Conservation (phyloP, 2,113 vertebrate genomes). For the Elachura formosa region DNA sequence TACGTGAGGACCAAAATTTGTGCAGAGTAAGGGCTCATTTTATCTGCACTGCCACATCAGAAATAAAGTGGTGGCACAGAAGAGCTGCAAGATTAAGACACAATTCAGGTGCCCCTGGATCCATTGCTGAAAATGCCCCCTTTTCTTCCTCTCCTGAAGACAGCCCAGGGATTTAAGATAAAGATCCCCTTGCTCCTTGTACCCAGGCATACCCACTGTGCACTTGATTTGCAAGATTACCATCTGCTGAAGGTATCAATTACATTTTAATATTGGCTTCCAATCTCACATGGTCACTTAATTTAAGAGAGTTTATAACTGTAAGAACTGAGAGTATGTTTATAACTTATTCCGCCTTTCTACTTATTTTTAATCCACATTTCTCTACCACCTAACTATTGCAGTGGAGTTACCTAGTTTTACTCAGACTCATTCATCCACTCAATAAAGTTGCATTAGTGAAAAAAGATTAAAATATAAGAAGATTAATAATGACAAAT, state of each 20-base stretch:
- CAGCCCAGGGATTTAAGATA: neutral
- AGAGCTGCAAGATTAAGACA: constrained; percentile 29
- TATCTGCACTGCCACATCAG: constrained; percentile 32
- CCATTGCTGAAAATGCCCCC: neutral
- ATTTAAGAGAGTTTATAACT: neutral
- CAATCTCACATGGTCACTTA: neutral
- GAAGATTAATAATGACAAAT: neutral
- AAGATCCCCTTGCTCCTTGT: neutral
- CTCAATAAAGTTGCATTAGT: neutral
- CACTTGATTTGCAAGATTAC: neutral
- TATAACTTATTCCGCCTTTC: neutral
- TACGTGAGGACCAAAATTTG: neutral
- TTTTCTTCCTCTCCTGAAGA: neutral
- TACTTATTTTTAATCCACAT: neutral
- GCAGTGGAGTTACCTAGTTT: neutral
- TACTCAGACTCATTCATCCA: neutral
- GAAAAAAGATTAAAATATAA: neutral
- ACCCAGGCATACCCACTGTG: neutral
- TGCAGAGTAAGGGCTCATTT: constrained; percentile 18
- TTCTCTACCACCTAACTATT: neutral
- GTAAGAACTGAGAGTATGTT: neutral
- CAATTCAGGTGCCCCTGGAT: constrained; percentile 1
- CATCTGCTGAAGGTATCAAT: neutral
- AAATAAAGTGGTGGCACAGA: constrained; percentile 41
- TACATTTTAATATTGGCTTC: neutral